These are phyloP conservation scores for Taphrorychus bicolor DNA, from an alignment of 2,888 invertebrate species.

Conservation along the genomic window DNA sequence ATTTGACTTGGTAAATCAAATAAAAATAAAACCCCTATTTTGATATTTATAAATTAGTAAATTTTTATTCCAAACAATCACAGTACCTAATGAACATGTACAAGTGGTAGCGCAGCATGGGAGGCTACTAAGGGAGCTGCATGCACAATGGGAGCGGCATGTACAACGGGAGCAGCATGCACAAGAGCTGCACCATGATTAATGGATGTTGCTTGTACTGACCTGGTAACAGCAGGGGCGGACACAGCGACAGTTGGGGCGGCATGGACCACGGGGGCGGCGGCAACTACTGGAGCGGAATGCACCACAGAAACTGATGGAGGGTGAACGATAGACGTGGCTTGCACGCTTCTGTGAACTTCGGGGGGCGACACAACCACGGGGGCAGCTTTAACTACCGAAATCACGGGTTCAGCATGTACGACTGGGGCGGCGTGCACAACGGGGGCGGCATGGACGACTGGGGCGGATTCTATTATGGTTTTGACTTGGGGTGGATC, in stretches of 20 bases:
- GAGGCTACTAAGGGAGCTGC: slow-evolving; percentile 47
- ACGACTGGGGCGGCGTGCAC: slow-evolving; percentile 44
- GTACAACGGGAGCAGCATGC: slow-evolving; percentile 46
- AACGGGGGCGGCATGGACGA: slow-evolving; percentile 43
- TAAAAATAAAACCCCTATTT: background rate
- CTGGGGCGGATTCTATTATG: slow-evolving; percentile 41
- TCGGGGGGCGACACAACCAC: slow-evolving; percentile 20
- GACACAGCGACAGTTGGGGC: slow-evolving; percentile 48
- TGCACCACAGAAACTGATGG: slow-evolving; percentile 51
- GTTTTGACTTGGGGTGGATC: slow-evolving; percentile 38
- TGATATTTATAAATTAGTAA: background rate
- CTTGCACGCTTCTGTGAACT: slow-evolving; percentile 37
- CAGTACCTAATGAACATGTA: slow-evolving; percentile 9
- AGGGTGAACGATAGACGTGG: slow-evolving; percentile 46
- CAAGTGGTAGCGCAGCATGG: background rate
- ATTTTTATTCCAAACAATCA: background rate
- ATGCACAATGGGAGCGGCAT: slow-evolving; percentile 20
- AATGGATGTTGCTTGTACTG: slow-evolving; percentile 45
- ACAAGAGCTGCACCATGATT: slow-evolving; percentile 43
- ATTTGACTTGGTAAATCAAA: too few species aligned
- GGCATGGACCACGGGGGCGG: slow-evolving; percentile 17
- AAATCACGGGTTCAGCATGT: slow-evolving; percentile 46
- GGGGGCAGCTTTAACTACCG: slow-evolving; percentile 28
- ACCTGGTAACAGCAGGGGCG: slow-evolving; percentile 18
- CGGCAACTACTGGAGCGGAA: slow-evolving; percentile 48